Percentiles rank a stretch among this genome's conserved stretches.
These are phyloP conservation scores for Hydroisotoma schaefferi DNA, from an alignment of 2,888 invertebrate genomes.

Conservation along the genomic window DNA sequence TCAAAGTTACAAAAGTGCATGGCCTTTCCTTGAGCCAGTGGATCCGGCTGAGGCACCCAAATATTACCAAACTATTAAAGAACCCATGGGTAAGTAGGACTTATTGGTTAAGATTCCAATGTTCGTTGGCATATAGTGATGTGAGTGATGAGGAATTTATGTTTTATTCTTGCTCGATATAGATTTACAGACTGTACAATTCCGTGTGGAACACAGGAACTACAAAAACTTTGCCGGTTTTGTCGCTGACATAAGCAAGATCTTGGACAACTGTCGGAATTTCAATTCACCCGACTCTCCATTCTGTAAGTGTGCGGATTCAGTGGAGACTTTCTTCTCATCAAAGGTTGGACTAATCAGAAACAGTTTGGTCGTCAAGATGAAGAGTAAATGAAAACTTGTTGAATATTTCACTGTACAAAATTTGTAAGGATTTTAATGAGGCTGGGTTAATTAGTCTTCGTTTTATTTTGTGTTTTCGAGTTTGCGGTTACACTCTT, in stretches of 20 bases:
- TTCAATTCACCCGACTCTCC: slow-evolving; percentile 94
- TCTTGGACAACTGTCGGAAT: slow-evolving; percentile 97
- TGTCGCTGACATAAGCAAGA: slow-evolving; percentile 95
- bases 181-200: slow-evolving; percentile 92
- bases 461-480: too few species aligned
- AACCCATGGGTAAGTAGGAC: slow-evolving; percentile 80
- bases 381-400: too few species aligned
- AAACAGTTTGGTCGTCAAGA: slow-evolving; percentile 57
- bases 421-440: too few species aligned
- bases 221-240: slow-evolving; percentile 90
- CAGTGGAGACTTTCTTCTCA: slow-evolving; percentile 90
- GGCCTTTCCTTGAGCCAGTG: slow-evolving; percentile 97
- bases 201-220: slow-evolving; percentile 73
- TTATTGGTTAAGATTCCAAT: background rate
- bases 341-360: slow-evolving; percentile 85
- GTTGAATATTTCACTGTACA: too few species aligned
- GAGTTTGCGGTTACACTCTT: too few species aligned
- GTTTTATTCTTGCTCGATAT: slow-evolving; percentile 51
- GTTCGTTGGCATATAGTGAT: background rate
- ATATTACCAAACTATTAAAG: slow-evolving; percentile 92
- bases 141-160: background rate
- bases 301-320: slow-evolving; percentile 93
- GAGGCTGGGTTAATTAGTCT: too few species aligned
- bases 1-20: slow-evolving; percentile 89
- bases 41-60: slow-evolving; percentile 94